Base-by-base conservation (phyloP, 2,113 vertebrate species). In the Morone chrysops region DNA sequence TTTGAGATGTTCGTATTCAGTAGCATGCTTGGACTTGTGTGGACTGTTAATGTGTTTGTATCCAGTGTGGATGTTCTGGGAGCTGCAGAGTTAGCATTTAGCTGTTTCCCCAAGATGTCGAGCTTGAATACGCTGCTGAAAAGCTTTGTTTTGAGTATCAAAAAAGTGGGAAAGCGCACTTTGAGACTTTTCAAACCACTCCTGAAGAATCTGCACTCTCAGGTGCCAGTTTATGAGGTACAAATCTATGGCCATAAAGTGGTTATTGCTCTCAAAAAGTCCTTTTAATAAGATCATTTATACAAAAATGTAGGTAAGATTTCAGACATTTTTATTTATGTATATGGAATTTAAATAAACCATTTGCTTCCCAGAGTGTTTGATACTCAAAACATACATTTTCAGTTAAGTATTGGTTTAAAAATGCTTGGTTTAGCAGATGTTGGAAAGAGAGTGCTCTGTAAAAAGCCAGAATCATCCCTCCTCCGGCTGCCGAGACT, bases 1-100 rank as follows among this genome's bases (percentile, higher is more conserved):
- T 89, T 82, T 82, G 67, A 90, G 82, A 85, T 90, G 89, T 94
- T 90, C n/a, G 83, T 93, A 83, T 89, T 87, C 77, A 87, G 92
- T 93, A 91, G 93, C 94, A 94, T 94, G 94, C 93, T 94, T 93
- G 92, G 90, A 92, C 65, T 78, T 79, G 89, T 93, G 85, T 92
- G 90, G 84, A 91, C 76, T 84, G 89, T 92, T 83, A 47, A 76
- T 89, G 92, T 92, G 88, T 92, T 86, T 84, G 86, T 91, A 78
- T 78, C 79, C 82, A 31, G 82, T 89, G 86, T 88, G 89, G 90
- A 84, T 85, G 85, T 85, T 83, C 62, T 51, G 84, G 78, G 79
- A 84, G 86, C 71, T 41, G 66, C 86, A 79, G 86, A 77, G 69
- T 87, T 78, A 69, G 71, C 75, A 25, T 62, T 65, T 76, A 65